Evolutionary conservation across 1,140 invertebrate species (phyloP), one percentile per base, ranked within the genome.

Genomic region (Heliconius congener): DNA sequence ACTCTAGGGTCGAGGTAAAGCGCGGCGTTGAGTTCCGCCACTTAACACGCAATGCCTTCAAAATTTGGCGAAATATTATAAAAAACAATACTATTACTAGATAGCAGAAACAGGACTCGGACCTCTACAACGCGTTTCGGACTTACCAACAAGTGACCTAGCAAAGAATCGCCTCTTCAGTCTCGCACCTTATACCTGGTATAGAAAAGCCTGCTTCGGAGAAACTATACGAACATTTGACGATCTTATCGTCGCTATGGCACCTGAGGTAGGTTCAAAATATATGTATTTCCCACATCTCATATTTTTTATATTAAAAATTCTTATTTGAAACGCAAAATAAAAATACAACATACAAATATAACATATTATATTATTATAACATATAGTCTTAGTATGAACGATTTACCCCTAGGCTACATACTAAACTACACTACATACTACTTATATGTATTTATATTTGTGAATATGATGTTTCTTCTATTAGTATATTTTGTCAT

Each of bases 191-290:
- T 78, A 78, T 34, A 30, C 73, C 19, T 6, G 60, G 13, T 78
- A 78, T 16, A 73, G 77, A 27, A 73, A 77, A 50, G n/a, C 19
- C 8, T 77, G 76, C 23, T 77, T 77, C 30, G 76, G 76, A 13
- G 76, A 77, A 50, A 30, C 18, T 52, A 77, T 77, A 13, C 13
- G 71, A 8, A 77, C 76, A 1, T 77, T 77, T 13, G 76, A 77
- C 19, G 76, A 77, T 34, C 42, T 77, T 34, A 11, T 30, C 46
- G 18, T 71, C 8, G 76, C 76, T 46, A 77, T 77, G 2, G n/a
- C 2, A 9, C 39, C 42, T 50, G 76, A 77, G 34, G 76, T 77
- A 52, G 5, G 76, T 23, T 23, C n/a, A 23, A 9, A 50, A 73
- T 73, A 70, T 8, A 73, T 55, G 19, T 18, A 37, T 37, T 37